These are phyloP conservation scores for Zaprionus vittiger DNA, from an alignment of 1,140 invertebrate genomes.

Conservation along the genomic window DNA sequence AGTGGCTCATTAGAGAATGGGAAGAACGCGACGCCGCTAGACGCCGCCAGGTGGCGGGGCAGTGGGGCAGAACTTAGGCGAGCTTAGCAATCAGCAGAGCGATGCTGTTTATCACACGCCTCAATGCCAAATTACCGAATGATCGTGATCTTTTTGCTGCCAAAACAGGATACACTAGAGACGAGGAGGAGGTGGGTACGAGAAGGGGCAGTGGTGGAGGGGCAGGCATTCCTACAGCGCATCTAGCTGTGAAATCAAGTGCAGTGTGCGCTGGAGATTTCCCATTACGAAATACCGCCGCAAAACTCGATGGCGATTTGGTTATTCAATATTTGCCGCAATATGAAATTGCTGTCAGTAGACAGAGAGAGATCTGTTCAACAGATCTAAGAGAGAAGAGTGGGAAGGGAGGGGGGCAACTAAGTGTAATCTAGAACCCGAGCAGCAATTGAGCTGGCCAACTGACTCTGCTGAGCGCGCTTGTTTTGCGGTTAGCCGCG, in stretches of 20 bases:
- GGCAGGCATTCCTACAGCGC: slow-evolving; percentile 61
- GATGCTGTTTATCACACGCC: slow-evolving; percentile 79
- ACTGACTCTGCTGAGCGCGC: slow-evolving; percentile 38
- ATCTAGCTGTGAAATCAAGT: slow-evolving; percentile 74
- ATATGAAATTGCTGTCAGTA: slow-evolving; percentile 52
- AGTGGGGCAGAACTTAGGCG: slow-evolving; percentile 1
- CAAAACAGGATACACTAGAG: neutral
- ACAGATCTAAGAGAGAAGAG: neutral
- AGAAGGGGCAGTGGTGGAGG: slow-evolving; percentile 16
- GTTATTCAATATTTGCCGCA: slow-evolving; percentile 75
- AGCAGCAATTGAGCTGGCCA: slow-evolving; percentile 47
- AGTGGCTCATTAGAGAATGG: slow-evolving; percentile 73
- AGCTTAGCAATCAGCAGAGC: slow-evolving; percentile 55
- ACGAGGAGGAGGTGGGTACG: neutral
- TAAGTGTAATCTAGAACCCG: slow-evolving; percentile 67
- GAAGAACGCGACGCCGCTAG: slow-evolving; percentile 11
- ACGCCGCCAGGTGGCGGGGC: slow-evolving; percentile 14
- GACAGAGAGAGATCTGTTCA: slow-evolving; percentile 4
- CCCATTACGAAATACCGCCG: slow-evolving; percentile 73
- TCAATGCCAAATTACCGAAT: slow-evolving; percentile 67
- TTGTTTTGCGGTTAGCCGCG: slow-evolving; percentile 75
- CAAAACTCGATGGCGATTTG: slow-evolving; percentile 68
- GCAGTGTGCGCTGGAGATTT: slow-evolving; percentile 58
- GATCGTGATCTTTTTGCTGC: slow-evolving; percentile 45
- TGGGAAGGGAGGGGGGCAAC: neutral